Conservation (phyloP, 2,113 vertebrate genomes). For the Trichechus manatus region DNA sequence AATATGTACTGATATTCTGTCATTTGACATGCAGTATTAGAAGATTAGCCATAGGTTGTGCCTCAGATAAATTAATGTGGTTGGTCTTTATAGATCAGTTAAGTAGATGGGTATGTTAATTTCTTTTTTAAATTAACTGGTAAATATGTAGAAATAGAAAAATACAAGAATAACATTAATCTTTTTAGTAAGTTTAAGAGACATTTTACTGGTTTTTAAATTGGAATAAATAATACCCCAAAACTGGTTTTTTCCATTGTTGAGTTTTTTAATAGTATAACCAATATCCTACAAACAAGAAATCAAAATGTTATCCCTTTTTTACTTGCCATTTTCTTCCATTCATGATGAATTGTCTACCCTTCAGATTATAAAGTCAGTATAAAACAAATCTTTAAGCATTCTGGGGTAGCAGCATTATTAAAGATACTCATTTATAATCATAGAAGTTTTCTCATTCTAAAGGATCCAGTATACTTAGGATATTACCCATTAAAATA, state of each 20-base stretch:
- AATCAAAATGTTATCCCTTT: background rate
- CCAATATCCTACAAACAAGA: constrained; percentile 16
- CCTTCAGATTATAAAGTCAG: constrained; percentile 48
- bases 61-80: background rate
- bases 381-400: background rate
- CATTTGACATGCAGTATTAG: constrained; percentile 34
- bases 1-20: background rate
- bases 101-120: background rate
- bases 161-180: background rate
- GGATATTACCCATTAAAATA: background rate
- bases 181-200: constrained; percentile 22
- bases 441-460: background rate
- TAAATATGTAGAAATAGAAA: constrained; percentile 46
- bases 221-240: background rate
- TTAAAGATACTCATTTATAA: background rate
- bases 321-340: constrained; percentile 19
- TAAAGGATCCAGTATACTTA: background rate
- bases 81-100: background rate
- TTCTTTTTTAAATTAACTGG: constrained; percentile 31
- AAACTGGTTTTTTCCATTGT: background rate
- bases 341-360: background rate
- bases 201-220: background rate
- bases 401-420: background rate
- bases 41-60: background rate
- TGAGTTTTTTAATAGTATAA: constrained; percentile 43